phyloP scores from a whole-genome alignment of 2,113 vertebrate genomes.

The Prunella himalayana region DNA sequence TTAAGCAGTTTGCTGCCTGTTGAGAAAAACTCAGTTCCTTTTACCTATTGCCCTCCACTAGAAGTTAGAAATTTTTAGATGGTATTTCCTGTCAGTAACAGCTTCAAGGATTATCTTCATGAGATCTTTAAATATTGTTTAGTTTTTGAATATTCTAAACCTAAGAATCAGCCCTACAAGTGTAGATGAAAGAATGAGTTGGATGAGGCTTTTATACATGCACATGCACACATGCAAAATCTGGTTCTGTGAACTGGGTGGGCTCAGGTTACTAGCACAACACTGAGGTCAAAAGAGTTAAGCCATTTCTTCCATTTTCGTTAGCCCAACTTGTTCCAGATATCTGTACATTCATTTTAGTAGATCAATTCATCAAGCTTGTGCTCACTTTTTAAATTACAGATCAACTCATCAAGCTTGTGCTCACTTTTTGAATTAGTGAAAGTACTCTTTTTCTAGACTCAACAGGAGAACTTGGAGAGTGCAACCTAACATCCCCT shows the following conservation, averaged over 20 bases:
- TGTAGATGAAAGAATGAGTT: not conserved
- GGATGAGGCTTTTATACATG: not conserved
- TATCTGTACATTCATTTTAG: not conserved
- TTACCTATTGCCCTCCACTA: not conserved
- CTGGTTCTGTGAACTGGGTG: not conserved
- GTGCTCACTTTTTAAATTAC: not conserved
- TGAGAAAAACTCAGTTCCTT: not conserved
- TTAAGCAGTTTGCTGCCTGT: not conserved
- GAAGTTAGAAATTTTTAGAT: not conserved
- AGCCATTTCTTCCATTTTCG: not conserved
- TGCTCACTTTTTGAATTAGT: not conserved
- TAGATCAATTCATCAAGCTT: not conserved
- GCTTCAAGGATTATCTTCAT: not conserved
- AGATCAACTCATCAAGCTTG: not conserved
- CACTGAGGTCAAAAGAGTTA: not conserved
- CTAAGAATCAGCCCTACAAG: not conserved
- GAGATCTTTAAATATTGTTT: not conserved
- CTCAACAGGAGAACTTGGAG: not conserved
- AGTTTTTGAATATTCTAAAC: not conserved
- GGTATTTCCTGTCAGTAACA: not conserved
- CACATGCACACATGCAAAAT: fast-evolving
- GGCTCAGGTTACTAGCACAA: not conserved
- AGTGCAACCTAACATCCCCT: not conserved
- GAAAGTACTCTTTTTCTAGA: not conserved
- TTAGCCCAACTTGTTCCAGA: not conserved